Percentiles rank a stretch among this genome's conserved stretches.
phyloP scores from a whole-genome alignment of 2,888 invertebrate species.

The Agonum fuliginosum region DNA sequence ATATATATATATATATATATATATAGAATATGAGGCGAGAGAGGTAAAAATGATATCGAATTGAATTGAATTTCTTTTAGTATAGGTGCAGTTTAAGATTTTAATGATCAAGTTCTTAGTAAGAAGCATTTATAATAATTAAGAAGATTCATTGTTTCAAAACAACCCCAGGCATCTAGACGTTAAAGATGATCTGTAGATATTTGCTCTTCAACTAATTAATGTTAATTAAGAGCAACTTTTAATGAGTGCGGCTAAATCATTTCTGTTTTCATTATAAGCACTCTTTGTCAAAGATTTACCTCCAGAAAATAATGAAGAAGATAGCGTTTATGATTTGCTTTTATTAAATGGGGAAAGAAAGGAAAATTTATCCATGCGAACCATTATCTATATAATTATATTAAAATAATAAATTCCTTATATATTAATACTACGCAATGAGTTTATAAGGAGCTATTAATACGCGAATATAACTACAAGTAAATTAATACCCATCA shows the following conservation, averaged over 20 bases:
- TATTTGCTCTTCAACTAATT: constrained; percentile 54
- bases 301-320: constrained; percentile 31
- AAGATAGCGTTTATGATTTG: constrained; percentile 28
- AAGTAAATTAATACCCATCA: no score
- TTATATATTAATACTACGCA: background rate
- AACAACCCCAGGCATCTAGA: constrained; percentile 29
- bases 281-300: constrained; percentile 37
- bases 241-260: constrained; percentile 57
- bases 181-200: constrained; percentile 44
- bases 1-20: no score
- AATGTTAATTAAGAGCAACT: constrained; percentile 59
- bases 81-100: no score
- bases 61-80: no score
- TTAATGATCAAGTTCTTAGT: background rate
- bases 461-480: no score
- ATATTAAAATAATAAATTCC: no score
- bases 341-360: constrained; percentile 11
- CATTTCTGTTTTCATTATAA: constrained; percentile 51
- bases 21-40: no score
- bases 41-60: no score
- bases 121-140: constrained; percentile 33
- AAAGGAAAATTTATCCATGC: background rate
- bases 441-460: no score
- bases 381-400: constrained; percentile 18
- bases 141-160: constrained; percentile 24